Percentiles rank a stretch among this genome's conserved stretches.
These are phyloP conservation scores for Trematocara macrostoma DNA, from an alignment of 2,113 vertebrate genomes.

Conservation along the genomic window DNA sequence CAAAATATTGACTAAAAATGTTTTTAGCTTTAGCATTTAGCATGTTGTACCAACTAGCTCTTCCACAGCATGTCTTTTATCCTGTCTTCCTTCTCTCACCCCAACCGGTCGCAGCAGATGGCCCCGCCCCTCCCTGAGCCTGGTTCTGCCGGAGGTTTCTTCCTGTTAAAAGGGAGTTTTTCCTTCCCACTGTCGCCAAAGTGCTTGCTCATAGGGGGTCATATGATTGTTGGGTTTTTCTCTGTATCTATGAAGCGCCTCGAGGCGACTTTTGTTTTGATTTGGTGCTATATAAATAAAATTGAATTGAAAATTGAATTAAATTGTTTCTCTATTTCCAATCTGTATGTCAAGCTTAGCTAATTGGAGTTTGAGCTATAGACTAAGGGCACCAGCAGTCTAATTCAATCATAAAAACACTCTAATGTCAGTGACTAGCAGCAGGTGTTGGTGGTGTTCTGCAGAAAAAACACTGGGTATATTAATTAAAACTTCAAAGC, in stretches of 20 bases:
- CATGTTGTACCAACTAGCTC: too few relatives aligned
- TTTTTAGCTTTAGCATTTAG: too few relatives aligned
- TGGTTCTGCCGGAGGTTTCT: not conserved
- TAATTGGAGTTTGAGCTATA: not conserved
- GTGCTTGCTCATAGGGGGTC: not conserved
- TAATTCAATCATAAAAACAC: not conserved
- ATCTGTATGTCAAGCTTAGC: not conserved
- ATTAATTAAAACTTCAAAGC: not conserved
- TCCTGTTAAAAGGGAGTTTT: not conserved
- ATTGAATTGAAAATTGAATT: not conserved
- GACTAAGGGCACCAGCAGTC: not conserved
- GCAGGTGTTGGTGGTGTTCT: not conserved
- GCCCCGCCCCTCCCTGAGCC: not conserved
- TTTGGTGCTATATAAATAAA: not conserved
- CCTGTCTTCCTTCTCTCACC: not conserved
- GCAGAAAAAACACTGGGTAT: not conserved
- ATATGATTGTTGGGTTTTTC: not conserved
- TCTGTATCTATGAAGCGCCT: not conserved
- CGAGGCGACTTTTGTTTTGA: not conserved
- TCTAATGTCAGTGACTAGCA: not conserved
- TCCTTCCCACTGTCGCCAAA: not conserved
- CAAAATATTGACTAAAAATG: too few relatives aligned
- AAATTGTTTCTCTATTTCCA: not conserved
- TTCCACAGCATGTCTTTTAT: not conserved
- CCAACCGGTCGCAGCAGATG: fast-evolving